Conservation (phyloP, 1,140 invertebrate species). For the Rhagoletis zephyria region DNA sequence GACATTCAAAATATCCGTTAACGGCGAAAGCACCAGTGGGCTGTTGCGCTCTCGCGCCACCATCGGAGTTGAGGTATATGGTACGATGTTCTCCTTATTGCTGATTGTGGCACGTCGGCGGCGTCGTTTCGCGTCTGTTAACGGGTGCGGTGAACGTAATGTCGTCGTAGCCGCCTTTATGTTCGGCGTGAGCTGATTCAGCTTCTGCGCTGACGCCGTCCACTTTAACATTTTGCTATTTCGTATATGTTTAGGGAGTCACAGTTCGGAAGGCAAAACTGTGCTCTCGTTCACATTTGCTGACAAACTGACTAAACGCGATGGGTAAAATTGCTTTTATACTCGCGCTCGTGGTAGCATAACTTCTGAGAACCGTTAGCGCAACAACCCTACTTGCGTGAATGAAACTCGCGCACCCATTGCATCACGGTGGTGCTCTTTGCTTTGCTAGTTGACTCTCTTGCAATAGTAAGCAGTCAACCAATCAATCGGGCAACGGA, state of each 20-base stretch:
- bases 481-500: neutral
- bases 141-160: constrained; percentile 57
- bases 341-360: constrained; percentile 4
- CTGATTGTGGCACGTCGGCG: constrained; percentile 57
- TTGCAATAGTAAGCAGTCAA: neutral
- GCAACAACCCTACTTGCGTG: neutral
- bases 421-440: constrained; percentile 13
- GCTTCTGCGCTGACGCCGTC: constrained; percentile 66
- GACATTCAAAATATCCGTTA: constrained; percentile 68
- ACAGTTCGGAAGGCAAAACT: neutral
- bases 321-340: constrained; percentile 53
- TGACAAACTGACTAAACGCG: constrained; percentile 69
- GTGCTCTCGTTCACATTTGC: constrained; percentile 61
- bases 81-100: constrained; percentile 60
- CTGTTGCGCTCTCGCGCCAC: constrained; percentile 63
- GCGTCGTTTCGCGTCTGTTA: constrained; percentile 62
- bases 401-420: neutral
- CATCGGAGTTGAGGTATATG: constrained; percentile 66
- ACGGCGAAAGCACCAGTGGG: constrained; percentile 66
- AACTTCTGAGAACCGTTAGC: constrained; percentile 39
- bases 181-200: constrained; percentile 59
- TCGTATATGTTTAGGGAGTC: neutral
- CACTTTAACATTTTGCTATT: constrained; percentile 67
- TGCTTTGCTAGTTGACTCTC: neutral
- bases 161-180: constrained; percentile 9